Base-by-base conservation (phyloP, 2,888 invertebrate species). In the Erpobdella octoculata region DNA sequence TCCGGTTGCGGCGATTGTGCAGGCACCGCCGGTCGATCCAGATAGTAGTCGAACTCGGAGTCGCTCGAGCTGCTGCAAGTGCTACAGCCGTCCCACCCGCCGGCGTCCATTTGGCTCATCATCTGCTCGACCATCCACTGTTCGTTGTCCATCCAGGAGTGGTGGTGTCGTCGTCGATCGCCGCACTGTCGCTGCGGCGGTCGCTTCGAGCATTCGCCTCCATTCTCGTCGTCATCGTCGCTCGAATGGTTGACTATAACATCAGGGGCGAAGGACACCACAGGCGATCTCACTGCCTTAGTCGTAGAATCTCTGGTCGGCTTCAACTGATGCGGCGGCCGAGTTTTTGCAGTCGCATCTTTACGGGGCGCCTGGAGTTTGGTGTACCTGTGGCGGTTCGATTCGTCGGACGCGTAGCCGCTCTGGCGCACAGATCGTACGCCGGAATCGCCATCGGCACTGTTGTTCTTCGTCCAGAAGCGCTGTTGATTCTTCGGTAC, bases 31-130 rank as follows among this genome's bases (percentile, higher is more conserved):
- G 92, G 92, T 78, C 92, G 84, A 72, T 83, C 81, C 76, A 92
- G 90, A 74, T 91, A 89, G 82, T 92, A 92, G 76, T 92, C 92
- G 67, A 82, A 81, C 70, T 92, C 92, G 21, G 91, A 91, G 35
- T 91, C 92, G 77, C 86, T 87, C 58, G 81, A 81, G 73, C 81
- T 81, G 35, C 86, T 85, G 76, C 93, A 93, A 18, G 93, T 93
- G 35, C 93, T 93, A 82, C 93, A 93, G 79, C 90, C 89, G 80
- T 91, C 91, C 76, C 88, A 89, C 64, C 88, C 87, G 25, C 48
- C 69, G 48, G 35, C 33, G 28, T 53, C 33, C 33, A 62, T 62
- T 5, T n/a, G 28, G 62, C 35, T 62, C 5, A 62, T 62, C 62
- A 62, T 62, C 18, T 62, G 31, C 35, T 62, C 62, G 5, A 62